Conservation (phyloP, 2,113 vertebrate genomes). For the Falcunculus frontatus region DNA sequence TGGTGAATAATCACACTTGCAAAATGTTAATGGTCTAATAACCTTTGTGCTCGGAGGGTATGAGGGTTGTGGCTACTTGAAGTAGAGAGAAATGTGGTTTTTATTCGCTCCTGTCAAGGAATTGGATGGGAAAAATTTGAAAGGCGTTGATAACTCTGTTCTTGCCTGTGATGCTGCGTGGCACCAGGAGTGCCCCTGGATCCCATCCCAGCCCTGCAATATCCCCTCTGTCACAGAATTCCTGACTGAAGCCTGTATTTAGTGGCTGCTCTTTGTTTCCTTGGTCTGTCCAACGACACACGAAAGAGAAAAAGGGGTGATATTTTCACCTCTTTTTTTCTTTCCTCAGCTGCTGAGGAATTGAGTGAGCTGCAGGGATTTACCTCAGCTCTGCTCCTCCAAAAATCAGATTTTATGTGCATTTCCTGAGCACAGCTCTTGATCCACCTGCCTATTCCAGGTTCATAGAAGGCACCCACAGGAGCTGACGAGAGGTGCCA, state of each 20-base stretch:
- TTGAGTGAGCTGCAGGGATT: background rate
- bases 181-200: rapidly evolving
- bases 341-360: background rate
- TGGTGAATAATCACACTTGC: background rate
- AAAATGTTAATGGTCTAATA: background rate
- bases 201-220: background rate
- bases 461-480: background rate
- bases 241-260: background rate
- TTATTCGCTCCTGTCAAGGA: background rate
- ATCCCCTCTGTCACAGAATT: background rate
- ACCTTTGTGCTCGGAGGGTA: rapidly evolving
- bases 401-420: background rate
- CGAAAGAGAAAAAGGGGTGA: background rate
- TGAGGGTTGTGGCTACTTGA: background rate
- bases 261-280: background rate
- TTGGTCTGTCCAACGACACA: background rate
- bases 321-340: background rate
- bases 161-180: background rate
- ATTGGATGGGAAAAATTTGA: background rate
- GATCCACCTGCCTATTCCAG: background rate
- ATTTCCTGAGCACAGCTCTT: background rate
- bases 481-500: background rate
- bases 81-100: rapidly evolving
- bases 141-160: background rate
- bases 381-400: background rate